Percentiles rank a stretch among this genome's conserved stretches.
Evolutionary conservation across 2,113 vertebrate genomes (phyloP).

Genomic region (Lepus europaeus): DNA sequence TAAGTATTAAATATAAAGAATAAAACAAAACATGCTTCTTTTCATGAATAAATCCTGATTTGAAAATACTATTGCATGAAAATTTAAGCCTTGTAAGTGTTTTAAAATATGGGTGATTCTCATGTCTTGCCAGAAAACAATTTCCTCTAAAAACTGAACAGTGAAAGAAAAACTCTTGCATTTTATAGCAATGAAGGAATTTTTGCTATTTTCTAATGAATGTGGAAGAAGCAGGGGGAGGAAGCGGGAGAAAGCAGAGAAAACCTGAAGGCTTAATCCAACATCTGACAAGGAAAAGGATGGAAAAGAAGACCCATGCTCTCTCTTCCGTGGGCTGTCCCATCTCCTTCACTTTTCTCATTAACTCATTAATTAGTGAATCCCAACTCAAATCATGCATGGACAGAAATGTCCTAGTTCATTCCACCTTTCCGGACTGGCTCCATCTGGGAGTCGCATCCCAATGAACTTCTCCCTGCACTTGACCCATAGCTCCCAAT

Average conservation of each 20-base stretch:
- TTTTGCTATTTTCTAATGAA: constrained; percentile 48
- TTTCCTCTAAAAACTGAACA: background rate
- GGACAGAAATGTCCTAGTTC: background rate
- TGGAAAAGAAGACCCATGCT: background rate
- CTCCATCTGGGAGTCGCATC: background rate
- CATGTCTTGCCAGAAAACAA: background rate
- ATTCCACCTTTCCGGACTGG: background rate
- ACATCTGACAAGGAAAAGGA: background rate
- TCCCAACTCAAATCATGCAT: background rate
- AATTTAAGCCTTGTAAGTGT: background rate
- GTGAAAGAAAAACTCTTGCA: background rate
- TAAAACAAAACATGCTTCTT: background rate
- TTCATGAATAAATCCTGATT: constrained; percentile 22
- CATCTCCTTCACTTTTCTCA: background rate
- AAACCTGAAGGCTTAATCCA: background rate
- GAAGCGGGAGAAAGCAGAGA: background rate
- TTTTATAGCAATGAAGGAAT: background rate
- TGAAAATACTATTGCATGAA: background rate
- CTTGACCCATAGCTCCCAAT: background rate
- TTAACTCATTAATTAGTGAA: background rate
- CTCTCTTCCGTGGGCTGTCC: background rate
- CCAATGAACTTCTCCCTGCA: background rate
- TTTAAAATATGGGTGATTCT: background rate
- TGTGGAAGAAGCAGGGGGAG: background rate
- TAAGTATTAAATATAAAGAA: background rate